These are phyloP conservation scores for Hemicordylus capensis DNA, from an alignment of 2,113 vertebrate species.

Conservation along the genomic window DNA sequence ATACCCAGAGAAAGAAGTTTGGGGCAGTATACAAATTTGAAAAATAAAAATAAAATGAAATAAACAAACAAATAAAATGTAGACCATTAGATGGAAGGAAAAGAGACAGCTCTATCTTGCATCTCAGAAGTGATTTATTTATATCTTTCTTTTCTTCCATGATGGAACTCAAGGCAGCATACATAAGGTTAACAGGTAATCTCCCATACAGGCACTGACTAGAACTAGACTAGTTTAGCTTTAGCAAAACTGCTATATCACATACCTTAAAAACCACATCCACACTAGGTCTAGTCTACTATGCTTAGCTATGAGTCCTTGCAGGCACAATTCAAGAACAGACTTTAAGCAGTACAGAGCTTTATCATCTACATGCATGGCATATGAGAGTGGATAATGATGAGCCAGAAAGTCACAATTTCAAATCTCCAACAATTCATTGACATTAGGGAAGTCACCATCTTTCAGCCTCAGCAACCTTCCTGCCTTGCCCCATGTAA, in stretches of 20 bases:
- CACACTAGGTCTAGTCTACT: neutral
- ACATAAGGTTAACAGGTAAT: too few relatives aligned
- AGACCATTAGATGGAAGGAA: neutral
- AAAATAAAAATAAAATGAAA: too few relatives aligned
- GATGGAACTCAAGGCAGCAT: neutral
- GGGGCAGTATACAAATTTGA: too few relatives aligned
- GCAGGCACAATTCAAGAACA: neutral
- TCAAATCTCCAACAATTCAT: too few relatives aligned
- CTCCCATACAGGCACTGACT: neutral
- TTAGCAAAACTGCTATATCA: neutral
- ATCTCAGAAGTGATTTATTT: neutral
- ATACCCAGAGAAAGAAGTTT: too few relatives aligned
- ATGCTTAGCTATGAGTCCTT: neutral
- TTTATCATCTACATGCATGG: neutral
- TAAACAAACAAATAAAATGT: too few relatives aligned
- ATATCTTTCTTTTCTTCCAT: neutral
- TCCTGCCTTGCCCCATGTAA: neutral
- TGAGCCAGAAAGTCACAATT: neutral
- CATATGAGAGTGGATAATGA: neutral
- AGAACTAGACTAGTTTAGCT: neutral
- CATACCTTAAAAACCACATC: neutral
- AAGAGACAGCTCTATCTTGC: constrained; percentile 23
- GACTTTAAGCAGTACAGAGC: neutral
- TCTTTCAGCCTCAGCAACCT: neutral
- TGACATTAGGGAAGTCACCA: too few relatives aligned